Evolutionary conservation across 2,888 invertebrate species (phyloP), one percentile per base, ranked within the genome.

Genomic region (Euclidia mi): DNA sequence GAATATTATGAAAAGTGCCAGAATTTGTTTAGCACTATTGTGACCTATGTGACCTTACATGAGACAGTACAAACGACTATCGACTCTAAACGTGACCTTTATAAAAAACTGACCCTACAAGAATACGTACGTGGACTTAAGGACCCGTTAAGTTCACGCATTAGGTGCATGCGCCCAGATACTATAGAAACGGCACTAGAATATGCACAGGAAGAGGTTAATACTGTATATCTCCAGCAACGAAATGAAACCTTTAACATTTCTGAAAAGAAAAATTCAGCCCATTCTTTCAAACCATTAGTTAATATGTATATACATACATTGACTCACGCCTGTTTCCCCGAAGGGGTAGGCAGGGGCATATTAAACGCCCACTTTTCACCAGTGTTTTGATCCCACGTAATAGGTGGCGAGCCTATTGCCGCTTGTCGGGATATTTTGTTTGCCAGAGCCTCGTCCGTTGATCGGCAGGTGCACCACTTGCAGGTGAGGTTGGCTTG

Each of bases 1-100:
- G 72, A 71, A 45, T 71, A 64, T 35, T 73, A 71, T 15, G 71
- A 71, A 10, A 34, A 18, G 4, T 72, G 69, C n/a, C 67, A 68
- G 25, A 72, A 40, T 41, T 45, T 72, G n/a, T 68, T 67, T 18
- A 67, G 66, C 7, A 73, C 71, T 1, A 60, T 71, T 2, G 70
- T 72, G 65, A 68, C 70, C 0, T 71, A 69, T 35, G 17, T 67
- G 3, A 50, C 32, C 0, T 12, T 70, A 11, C 68, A 76, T 38
- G 76, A 76, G 11, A 32, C 32, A 11, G 12, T 32, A 11, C 11
- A 32, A 32, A 32, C 2, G 10, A 32, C 32, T 3, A 32, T 32
- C 1, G 32, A 32, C 10, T 32, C 32, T 3, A 32, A 32, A 12
- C 32, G 32, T 32, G 3, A 6, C 2, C 32, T 1, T 32, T 12